Evolutionary conservation across 2,888 invertebrate genomes (phyloP).

Genomic region (Drosophila demipolita): DNA sequence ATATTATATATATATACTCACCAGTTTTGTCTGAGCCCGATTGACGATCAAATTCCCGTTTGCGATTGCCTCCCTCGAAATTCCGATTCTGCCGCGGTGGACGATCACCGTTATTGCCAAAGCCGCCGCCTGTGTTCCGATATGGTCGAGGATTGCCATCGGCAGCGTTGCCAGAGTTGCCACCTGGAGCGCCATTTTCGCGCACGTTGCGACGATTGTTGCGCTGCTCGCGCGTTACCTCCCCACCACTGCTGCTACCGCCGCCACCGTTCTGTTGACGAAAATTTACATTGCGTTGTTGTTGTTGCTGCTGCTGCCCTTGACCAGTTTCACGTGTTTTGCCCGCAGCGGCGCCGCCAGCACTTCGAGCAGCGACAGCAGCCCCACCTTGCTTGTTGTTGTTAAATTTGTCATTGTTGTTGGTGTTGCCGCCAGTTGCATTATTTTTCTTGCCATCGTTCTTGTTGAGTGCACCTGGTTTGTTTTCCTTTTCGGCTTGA

Average conservation of each 20-base stretch:
- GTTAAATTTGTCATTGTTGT: constrained; percentile 58
- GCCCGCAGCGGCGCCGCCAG: constrained; percentile 59
- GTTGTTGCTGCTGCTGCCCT: constrained; percentile 69
- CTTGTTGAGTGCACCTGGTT: constrained; percentile 83
- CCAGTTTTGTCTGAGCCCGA: constrained; percentile 98
- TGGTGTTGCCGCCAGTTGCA: constrained; percentile 39
- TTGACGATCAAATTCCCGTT: constrained; percentile 97
- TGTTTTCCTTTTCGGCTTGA: constrained; percentile 85
- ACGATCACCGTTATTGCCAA: constrained; percentile 57
- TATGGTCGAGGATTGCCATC: constrained; percentile 66
- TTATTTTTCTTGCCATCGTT: constrained; percentile 79
- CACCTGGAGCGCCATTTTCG: constrained; percentile 75
- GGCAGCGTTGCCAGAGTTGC: constrained; percentile 64
- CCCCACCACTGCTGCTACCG: constrained; percentile 50
- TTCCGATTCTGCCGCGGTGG: constrained; percentile 84
- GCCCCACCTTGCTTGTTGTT: constrained; percentile 76
- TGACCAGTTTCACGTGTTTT: constrained; percentile 77
- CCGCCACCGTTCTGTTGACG: constrained; percentile 84
- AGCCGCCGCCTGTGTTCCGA: constrained; percentile 49
- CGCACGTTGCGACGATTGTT: constrained; percentile 86
- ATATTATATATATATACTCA: constrained; percentile 42
- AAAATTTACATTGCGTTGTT: constrained; percentile 77
- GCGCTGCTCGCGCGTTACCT: constrained; percentile 89
- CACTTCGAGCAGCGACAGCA: constrained; percentile 61
- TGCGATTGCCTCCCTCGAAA: constrained; percentile 85